phyloP scores from a whole-genome alignment of 2,888 invertebrate genomes.

The Phoenoteleia sp. region DNA sequence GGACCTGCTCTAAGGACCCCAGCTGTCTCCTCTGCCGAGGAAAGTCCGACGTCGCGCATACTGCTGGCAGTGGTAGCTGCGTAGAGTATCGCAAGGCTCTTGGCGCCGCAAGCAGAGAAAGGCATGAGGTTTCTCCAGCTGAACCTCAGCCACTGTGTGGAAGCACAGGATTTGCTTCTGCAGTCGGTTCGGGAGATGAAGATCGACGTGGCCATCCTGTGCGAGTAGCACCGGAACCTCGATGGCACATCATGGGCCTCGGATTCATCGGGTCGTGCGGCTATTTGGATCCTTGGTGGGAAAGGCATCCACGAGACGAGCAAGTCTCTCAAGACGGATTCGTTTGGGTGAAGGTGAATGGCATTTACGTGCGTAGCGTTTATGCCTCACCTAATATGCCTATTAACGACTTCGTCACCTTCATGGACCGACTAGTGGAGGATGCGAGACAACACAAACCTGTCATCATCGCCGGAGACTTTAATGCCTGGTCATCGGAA shows the following conservation, averaged over 20 bases:
- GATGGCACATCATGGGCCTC: too few species aligned
- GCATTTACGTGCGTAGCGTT: constrained; percentile 10
- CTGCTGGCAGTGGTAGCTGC: background rate
- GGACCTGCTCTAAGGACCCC: background rate
- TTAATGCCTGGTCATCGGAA: too few species aligned
- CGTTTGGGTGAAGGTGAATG: constrained; percentile 11
- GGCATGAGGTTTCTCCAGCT: background rate
- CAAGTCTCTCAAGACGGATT: background rate
- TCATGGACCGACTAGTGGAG: constrained; percentile 40
- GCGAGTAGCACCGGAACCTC: background rate
- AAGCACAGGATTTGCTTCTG: background rate
- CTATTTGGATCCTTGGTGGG: too few species aligned
- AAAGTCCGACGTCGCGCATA: background rate
- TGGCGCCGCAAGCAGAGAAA: background rate
- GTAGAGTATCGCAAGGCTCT: background rate
- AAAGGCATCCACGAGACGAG: too few species aligned
- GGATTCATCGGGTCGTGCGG: too few species aligned
- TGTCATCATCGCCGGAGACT: constrained; percentile 63
- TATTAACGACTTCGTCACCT: constrained; percentile 22
- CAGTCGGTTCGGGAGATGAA: background rate
- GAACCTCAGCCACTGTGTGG: background rate
- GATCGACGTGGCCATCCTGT: background rate
- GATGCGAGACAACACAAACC: constrained; percentile 42
- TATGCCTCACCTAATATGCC: too few species aligned
- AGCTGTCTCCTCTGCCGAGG: background rate